These are phyloP conservation scores for Drosophila nikananu DNA, from an alignment of 1,140 invertebrate genomes.

Conservation along the genomic window DNA sequence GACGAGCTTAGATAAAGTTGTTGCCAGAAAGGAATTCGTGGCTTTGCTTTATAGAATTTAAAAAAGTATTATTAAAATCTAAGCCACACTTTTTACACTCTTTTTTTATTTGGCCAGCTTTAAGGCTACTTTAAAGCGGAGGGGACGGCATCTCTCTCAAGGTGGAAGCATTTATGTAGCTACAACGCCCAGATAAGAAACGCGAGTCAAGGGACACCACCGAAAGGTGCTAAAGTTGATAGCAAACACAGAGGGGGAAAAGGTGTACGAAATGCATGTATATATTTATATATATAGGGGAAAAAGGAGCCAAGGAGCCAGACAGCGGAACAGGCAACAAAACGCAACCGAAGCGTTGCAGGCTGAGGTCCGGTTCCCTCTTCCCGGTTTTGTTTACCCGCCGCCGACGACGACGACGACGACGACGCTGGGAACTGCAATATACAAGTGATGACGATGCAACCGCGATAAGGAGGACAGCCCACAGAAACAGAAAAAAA, in stretches of 20 bases:
- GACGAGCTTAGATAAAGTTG: background rate
- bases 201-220: background rate
- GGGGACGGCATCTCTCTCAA: slow-evolving; percentile 4
- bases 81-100: background rate
- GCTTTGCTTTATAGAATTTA: background rate
- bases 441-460: slow-evolving; percentile 36
- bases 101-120: background rate
- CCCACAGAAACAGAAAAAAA: slow-evolving; percentile 1
- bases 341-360: slow-evolving; percentile 55
- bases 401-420: background rate
- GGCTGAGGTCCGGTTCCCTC: slow-evolving; percentile 13
- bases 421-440: slow-evolving; percentile 31
- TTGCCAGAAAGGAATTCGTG: background rate
- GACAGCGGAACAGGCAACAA: slow-evolving; percentile 59
- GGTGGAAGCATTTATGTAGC: slow-evolving; percentile 52
- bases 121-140: slow-evolving; percentile 1
- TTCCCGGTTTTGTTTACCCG: slow-evolving; percentile 27
- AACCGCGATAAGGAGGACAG: slow-evolving; percentile 36
- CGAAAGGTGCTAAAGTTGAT: slow-evolving; percentile 56
- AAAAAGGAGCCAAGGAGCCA: slow-evolving; percentile 28
- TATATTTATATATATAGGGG: background rate
- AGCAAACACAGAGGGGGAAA: slow-evolving; percentile 16
- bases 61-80: background rate
- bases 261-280: background rate
- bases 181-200: slow-evolving; percentile 43